Percentiles rank a stretch among this genome's conserved stretches.
Evolutionary conservation across 2,113 vertebrate species (phyloP).

Genomic region (Nansenia antarctica): DNA sequence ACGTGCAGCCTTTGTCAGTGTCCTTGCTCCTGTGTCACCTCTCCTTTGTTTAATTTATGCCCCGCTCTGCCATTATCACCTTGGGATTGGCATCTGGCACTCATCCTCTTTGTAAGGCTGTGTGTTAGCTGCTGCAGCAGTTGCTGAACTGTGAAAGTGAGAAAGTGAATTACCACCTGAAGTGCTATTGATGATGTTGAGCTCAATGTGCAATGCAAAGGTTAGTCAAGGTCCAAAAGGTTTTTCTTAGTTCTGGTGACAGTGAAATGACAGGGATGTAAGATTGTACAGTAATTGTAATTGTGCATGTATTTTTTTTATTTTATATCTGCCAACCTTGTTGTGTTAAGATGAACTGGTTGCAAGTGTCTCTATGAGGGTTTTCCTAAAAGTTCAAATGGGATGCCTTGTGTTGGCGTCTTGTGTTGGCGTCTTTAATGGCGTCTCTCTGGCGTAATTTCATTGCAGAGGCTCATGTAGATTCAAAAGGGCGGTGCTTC

Average conservation of each 20-base stretch:
- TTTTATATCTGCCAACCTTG: too few species aligned
- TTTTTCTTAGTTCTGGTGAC: too few species aligned
- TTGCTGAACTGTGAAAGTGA: slow-evolving; percentile 56
- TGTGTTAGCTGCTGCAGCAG: slow-evolving; percentile 39
- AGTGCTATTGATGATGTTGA: slow-evolving; percentile 49
- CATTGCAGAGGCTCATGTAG: neutral
- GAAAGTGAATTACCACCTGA: slow-evolving; percentile 59
- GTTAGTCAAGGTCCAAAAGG: slow-evolving; percentile 61
- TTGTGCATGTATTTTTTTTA: too few species aligned
- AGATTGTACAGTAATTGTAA: too few species aligned
- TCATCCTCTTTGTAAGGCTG: slow-evolving; percentile 44
- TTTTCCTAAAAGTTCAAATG: too few species aligned
- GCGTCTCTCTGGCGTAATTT: slow-evolving; percentile 6
- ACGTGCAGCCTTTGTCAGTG: too few species aligned
- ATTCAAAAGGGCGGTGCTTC: neutral
- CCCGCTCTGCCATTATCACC: slow-evolving; percentile 31
- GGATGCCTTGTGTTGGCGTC: slow-evolving; percentile 35
- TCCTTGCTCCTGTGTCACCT: too few species aligned
- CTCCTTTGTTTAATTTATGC: slow-evolving; percentile 17
- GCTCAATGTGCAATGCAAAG: slow-evolving; percentile 37
- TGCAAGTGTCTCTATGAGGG: too few species aligned
- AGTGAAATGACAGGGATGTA: too few species aligned
- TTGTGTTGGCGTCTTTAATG: slow-evolving; percentile 20
- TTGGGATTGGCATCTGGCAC: slow-evolving; percentile 44
- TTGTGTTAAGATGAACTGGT: too few species aligned